phyloP scores from a whole-genome alignment of 1,140 invertebrate species.

The Drosophila hydei region DNA sequence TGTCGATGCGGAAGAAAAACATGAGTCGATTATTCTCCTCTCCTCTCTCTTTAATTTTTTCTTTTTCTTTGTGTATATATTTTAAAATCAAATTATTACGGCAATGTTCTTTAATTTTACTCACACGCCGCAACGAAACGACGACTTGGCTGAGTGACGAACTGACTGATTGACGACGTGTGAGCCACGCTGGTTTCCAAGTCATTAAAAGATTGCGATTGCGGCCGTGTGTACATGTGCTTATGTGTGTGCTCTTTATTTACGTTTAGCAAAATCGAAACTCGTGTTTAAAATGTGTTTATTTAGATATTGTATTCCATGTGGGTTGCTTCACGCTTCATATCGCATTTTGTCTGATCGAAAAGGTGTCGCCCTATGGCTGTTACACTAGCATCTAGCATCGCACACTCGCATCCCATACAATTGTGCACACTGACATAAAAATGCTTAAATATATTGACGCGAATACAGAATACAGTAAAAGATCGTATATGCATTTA shows the following conservation, averaged over 20 bases:
- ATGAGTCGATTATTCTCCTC: conserved; percentile 44
- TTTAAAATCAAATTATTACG: conserved; percentile 68
- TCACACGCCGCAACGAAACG: conserved; percentile 37
- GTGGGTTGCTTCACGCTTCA: conserved; percentile 66
- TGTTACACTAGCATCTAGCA: background rate
- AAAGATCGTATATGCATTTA: too few relatives aligned
- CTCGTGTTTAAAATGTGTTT: conserved; percentile 73
- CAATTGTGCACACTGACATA: background rate
- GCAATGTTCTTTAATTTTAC: conserved; percentile 77
- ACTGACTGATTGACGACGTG: conserved; percentile 38
- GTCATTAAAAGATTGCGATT: conserved; percentile 50
- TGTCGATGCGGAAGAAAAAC: conserved; percentile 69
- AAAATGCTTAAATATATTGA: background rate
- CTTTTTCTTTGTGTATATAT: conserved; percentile 36
- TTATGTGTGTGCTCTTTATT: conserved; percentile 29
- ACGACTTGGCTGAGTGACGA: background rate
- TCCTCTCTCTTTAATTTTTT: conserved; percentile 3
- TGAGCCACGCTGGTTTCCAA: conserved; percentile 56
- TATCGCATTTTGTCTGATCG: conserved; percentile 44
- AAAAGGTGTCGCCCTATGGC: conserved; percentile 12
- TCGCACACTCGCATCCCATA: background rate
- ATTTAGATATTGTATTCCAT: conserved; percentile 56
- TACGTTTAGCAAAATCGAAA: conserved; percentile 41
- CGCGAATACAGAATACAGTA: too few relatives aligned
- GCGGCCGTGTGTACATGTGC: conserved; percentile 3